Evolutionary conservation across 1,140 invertebrate species (phyloP), one percentile per base, ranked within the genome.

Genomic region (Dendrolimus kikuchii): DNA sequence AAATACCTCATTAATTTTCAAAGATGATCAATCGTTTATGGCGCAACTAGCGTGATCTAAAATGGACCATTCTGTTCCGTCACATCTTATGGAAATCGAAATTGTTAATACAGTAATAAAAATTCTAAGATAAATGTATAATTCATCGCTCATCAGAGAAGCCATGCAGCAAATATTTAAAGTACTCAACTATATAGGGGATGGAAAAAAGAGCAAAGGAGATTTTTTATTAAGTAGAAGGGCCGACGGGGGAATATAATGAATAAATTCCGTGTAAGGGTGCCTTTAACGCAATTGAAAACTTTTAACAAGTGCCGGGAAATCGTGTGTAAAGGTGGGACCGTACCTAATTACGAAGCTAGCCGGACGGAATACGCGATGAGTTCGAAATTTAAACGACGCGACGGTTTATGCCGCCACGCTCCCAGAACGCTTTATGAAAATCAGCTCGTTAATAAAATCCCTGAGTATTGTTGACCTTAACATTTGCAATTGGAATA

Each of bases 261-360:
- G 80, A 86, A 86, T 86, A 86, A 86, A 86, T 86, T 84, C 74
- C 69, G 70, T 73, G 71, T 81, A 67, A 79, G 68, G 72, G 57
- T 60, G 66, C 64, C 66, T 67, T 74, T 84, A 84, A 86, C 74
- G 83, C 81, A 86, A 86, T 86, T 86, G 83, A 84, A 84, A 86
- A 86, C 83, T 86, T 86, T 84, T 84, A 84, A 84, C 81, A 81
- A 86, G 83, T 83, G 78, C 73, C 73, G 73, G 76, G 80, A 83
- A 86, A 83, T 84, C 83, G 83, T 81, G 80, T 85, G 83, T 82
- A 76, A 86, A 86, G 81, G 81, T 84, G 74, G 76, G 67, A 65
- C 69, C 62, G 64, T 64, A 74, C 73, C 75, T 83, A 83, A 86
- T 84, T 86, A 84, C 61, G 70, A 51, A 56, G 63, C 56, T 66